Evolutionary conservation across 2,888 invertebrate species (phyloP).

Genomic region (Drosophila helvetica): DNA sequence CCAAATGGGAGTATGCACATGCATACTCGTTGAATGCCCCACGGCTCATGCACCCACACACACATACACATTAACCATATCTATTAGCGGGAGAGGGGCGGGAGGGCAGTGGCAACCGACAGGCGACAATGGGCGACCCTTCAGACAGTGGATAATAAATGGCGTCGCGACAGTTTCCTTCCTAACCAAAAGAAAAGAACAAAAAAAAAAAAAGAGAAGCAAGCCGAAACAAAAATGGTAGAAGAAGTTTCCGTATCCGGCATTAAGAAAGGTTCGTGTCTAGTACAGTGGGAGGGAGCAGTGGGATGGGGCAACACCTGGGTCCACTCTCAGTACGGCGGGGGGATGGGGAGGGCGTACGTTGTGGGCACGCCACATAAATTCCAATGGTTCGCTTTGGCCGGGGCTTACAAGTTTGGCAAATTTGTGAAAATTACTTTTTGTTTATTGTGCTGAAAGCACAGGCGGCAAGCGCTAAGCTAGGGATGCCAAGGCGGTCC

Average conservation of each 20-base stretch:
- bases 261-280: constrained; percentile 74
- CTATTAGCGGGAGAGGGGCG: constrained; percentile 46
- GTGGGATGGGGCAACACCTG: constrained; percentile 68
- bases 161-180: constrained; percentile 83
- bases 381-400: constrained; percentile 74
- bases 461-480: constrained; percentile 52
- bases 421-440: constrained; percentile 83
- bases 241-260: constrained; percentile 73
- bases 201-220: constrained; percentile 3
- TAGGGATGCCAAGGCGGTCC: constrained; percentile 62
- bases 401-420: constrained; percentile 80
- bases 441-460: constrained; percentile 81
- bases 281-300: constrained; percentile 10
- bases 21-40: constrained; percentile 25
- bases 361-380: constrained; percentile 77
- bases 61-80: constrained; percentile 66
- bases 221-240: background rate
- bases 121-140: constrained; percentile 74
- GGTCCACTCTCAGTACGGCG: constrained; percentile 71
- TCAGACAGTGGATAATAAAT: constrained; percentile 81
- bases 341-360: constrained; percentile 16
- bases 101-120: constrained; percentile 4
- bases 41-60: background rate
- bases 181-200: constrained; percentile 39
- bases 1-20: constrained; percentile 20